phyloP scores from a whole-genome alignment of 1,140 invertebrate genomes.

The Atta cephalotes region DNA sequence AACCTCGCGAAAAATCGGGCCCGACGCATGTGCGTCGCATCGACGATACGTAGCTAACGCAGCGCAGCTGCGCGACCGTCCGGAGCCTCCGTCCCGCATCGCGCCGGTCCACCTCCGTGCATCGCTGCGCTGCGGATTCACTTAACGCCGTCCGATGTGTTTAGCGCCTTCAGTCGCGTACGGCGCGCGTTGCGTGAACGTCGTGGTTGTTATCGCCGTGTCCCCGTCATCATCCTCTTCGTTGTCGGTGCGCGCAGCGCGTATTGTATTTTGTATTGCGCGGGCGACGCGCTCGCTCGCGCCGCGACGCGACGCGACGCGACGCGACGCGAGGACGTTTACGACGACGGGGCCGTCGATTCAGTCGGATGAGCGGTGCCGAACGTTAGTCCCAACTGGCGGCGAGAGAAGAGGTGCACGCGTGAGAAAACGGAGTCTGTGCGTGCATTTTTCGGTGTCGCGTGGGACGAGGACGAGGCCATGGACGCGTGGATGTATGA shows the following conservation, averaged over 20 bases:
- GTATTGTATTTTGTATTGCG: constrained; percentile 1
- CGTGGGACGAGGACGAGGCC: constrained; percentile 52
- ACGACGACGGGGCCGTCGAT: not conserved
- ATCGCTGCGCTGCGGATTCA: constrained; percentile 59
- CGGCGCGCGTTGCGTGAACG: constrained; percentile 79
- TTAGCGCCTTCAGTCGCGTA: constrained; percentile 78
- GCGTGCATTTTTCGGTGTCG: not conserved
- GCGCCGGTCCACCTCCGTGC: constrained; percentile 48
- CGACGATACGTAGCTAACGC: constrained; percentile 42
- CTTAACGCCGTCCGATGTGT: constrained; percentile 46
- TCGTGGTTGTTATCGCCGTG: constrained; percentile 16
- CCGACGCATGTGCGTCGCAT: constrained; percentile 16
- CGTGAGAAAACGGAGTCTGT: constrained; percentile 1
- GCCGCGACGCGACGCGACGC: not conserved
- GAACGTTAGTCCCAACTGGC: constrained; percentile 17
- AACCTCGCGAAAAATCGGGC: not conserved
- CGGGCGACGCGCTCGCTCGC: constrained; percentile 30
- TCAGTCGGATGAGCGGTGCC: not conserved
- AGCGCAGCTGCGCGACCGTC: constrained; percentile 27
- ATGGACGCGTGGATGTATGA: constrained; percentile 86
- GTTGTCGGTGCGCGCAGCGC: not conserved
- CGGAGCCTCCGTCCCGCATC: not conserved
- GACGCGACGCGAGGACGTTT: not conserved
- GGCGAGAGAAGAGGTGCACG: not conserved
- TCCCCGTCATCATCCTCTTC: not conserved